A percentile compares a stretch with the other conserved stretches of the same genome.
Conservation (phyloP, 2,797 vertebrate genomes). For the Poeciliopsis turneri region DNA sequence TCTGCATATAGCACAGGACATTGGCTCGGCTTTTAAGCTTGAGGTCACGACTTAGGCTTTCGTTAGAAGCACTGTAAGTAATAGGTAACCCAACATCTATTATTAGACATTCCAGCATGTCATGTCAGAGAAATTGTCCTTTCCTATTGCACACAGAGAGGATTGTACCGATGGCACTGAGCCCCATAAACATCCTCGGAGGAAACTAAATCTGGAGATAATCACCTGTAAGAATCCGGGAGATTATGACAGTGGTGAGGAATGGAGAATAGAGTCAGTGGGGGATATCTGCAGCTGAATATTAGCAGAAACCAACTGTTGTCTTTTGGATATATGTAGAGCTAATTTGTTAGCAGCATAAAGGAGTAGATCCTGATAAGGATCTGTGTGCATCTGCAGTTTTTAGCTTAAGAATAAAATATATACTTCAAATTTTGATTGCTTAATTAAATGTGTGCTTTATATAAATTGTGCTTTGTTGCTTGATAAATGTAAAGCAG, state of each 20-base stretch:
- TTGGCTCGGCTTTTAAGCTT: conserved; percentile 64
- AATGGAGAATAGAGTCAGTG: conserved; percentile 35
- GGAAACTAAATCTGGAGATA: conserved; percentile 64
- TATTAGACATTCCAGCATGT: conserved; percentile 51
- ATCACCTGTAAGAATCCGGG: conserved; percentile 64
- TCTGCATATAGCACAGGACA: conserved; percentile 55
- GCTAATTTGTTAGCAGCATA: not conserved
- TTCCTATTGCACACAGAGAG: conserved; percentile 25
- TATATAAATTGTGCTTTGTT: not conserved
- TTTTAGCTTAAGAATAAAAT: not conserved
- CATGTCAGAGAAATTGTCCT: conserved; percentile 32
- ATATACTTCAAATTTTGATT: not conserved
- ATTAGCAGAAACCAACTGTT: conserved; percentile 23
- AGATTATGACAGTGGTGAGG: conserved; percentile 55
- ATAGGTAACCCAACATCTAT: conserved; percentile 55
- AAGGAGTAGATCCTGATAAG: not conserved
- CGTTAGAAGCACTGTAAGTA: conserved; percentile 37
- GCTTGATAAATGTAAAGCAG: not conserved
- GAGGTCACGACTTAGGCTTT: conserved; percentile 69
- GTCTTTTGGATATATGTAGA: not conserved
- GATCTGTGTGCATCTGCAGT: not conserved
- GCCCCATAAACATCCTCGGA: conserved; percentile 37
- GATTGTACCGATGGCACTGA: conserved; percentile 30
- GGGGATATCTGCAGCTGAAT: conserved; percentile 26
- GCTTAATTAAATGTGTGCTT: not conserved